These are phyloP conservation scores for Macaria notata DNA, from an alignment of 2,888 invertebrate genomes.

Conservation along the genomic window DNA sequence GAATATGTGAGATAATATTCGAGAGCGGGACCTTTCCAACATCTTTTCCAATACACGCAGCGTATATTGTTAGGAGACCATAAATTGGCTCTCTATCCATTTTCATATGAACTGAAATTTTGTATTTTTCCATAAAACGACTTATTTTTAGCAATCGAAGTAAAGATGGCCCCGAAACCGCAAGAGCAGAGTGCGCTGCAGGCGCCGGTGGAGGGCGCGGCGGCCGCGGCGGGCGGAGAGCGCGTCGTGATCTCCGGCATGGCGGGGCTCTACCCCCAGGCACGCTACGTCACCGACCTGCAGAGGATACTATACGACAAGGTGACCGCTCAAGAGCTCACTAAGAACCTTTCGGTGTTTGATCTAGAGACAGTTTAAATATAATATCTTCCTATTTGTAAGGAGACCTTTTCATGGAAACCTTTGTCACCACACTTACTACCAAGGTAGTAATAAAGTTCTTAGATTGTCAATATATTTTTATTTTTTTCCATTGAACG, in stretches of 20 bases:
- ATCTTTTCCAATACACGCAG: too few relatives aligned
- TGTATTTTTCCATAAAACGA: too few relatives aligned
- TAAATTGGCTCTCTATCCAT: too few relatives aligned
- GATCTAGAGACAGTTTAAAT: not conserved
- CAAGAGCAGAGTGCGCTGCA: not conserved
- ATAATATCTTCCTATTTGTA: not conserved
- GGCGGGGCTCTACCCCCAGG: not conserved
- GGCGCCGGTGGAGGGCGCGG: not conserved
- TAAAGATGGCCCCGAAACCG: not conserved
- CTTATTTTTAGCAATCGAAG: too few relatives aligned
- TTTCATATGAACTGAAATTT: too few relatives aligned
- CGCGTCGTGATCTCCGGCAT: not conserved
- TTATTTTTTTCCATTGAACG: not conserved
- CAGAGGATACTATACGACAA: not conserved
- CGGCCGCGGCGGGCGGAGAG: not conserved
- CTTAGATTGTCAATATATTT: not conserved
- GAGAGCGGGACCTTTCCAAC: too few relatives aligned
- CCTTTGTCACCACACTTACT: not conserved
- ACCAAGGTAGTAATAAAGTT: not conserved
- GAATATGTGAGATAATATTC: too few relatives aligned
- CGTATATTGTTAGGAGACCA: too few relatives aligned
- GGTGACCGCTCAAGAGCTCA: not conserved
- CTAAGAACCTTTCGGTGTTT: not conserved
- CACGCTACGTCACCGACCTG: not conserved
- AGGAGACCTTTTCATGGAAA: not conserved